Conservation (phyloP, 37 sponge, comb jelly and placozoan species). For the Bolinopsis microptera region DNA sequence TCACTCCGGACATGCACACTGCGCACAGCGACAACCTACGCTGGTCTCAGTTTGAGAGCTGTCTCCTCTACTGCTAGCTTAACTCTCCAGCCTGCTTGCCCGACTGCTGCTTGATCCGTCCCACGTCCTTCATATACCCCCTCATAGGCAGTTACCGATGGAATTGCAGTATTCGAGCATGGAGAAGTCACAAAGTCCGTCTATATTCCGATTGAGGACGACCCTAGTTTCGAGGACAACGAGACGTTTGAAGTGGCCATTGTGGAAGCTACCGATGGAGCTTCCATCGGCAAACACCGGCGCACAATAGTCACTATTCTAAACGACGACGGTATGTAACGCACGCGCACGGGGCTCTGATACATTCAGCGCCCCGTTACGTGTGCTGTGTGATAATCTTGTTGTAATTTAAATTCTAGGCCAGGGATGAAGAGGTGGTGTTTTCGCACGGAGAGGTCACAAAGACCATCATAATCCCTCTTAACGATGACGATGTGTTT, state of each 20-base stretch:
- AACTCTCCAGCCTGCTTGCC: background rate
- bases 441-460: slow-evolving; percentile 63
- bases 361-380: background rate
- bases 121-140: background rate
- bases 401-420: slow-evolving; percentile 16
- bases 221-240: background rate
- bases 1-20: background rate
- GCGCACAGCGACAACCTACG: background rate
- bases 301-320: slow-evolving; percentile 52
- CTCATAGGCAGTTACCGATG: background rate
- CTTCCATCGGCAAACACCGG: background rate
- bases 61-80: background rate
- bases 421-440: slow-evolving; percentile 39
- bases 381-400: background rate
- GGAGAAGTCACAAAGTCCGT: slow-evolving; percentile 55
- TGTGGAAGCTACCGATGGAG: slow-evolving; percentile 8
- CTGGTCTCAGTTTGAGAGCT: background rate
- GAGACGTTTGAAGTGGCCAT: background rate
- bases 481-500: slow-evolving; percentile 62
- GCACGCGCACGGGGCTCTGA: background rate
- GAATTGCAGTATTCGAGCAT: slow-evolving; percentile 14
- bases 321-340: slow-evolving; percentile 42
- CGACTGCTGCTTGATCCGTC: background rate
- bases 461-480: slow-evolving; percentile 62
- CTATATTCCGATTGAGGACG: background rate